Evolutionary conservation across 2,888 invertebrate species (phyloP).

Genomic region (Apodemia zela): DNA sequence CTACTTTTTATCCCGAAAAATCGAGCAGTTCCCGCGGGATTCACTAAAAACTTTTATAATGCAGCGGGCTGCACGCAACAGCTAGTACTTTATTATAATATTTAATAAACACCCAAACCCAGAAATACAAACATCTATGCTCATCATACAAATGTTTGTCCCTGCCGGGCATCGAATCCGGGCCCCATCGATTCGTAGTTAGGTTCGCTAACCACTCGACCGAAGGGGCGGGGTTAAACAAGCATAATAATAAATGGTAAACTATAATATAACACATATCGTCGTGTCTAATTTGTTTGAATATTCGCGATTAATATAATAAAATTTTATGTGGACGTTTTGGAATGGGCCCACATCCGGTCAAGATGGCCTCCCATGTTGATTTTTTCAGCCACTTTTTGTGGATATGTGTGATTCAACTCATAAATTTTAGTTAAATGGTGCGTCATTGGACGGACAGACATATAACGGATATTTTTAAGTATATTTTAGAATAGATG

Average conservation of each 20-base stretch:
- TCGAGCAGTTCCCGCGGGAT: too few species aligned
- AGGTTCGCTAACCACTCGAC: too few species aligned
- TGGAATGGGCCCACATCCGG: constrained; percentile 31
- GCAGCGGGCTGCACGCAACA: too few species aligned
- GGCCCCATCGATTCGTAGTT: too few species aligned
- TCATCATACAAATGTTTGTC: too few species aligned
- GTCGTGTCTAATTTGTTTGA: not conserved
- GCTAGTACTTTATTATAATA: too few species aligned
- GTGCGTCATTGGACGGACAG: constrained; percentile 1
- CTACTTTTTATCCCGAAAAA: too few species aligned
- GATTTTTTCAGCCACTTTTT: constrained; percentile 33
- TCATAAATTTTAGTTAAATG: constrained; percentile 13
- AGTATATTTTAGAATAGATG: not conserved
- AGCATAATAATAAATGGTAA: not conserved
- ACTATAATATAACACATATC: not conserved
- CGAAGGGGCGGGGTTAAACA: too few species aligned
- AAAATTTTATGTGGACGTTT: constrained; percentile 26
- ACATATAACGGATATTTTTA: not conserved
- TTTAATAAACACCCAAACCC: too few species aligned
- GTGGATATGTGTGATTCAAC: constrained; percentile 13
- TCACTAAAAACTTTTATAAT: too few species aligned
- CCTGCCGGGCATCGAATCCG: too few species aligned
- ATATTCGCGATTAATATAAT: constrained; percentile 8
- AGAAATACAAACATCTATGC: too few species aligned
- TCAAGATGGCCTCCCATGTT: constrained; percentile 40